Conservation (phyloP, 2,797 vertebrate species). For the Alfaro cultratus region DNA sequence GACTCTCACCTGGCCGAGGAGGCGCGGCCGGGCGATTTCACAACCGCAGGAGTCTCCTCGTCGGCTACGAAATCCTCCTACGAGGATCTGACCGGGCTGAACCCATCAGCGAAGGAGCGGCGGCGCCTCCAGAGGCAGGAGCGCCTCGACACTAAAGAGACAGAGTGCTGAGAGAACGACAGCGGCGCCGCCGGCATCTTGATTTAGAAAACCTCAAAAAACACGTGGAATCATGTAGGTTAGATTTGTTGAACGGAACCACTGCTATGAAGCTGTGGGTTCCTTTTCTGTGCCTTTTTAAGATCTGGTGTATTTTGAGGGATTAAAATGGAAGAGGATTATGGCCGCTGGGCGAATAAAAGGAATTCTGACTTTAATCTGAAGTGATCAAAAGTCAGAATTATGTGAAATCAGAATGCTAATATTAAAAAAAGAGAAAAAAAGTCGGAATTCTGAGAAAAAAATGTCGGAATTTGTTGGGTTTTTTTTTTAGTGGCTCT, state of each 20-base stretch:
- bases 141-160: conserved; percentile 93
- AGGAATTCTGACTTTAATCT: no score
- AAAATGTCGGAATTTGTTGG: no score
- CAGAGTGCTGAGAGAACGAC: conserved; percentile 85
- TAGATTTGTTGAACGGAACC: conserved; percentile 6
- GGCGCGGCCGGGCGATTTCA: conserved; percentile 85
- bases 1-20: conserved; percentile 90
- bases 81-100: conserved; percentile 93
- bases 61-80: conserved; percentile 92
- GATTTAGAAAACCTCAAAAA: conserved; percentile 18
- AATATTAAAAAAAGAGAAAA: no score
- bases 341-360: no score
- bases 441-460: no score
- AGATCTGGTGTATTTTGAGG: conserved; percentile 9
- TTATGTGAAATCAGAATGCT: no score
- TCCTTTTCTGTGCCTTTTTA: conserved; percentile 39
- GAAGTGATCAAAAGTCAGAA: no score
- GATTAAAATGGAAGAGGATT: no score
- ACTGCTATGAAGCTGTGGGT: conserved; percentile 12
- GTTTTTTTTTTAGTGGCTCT: no score
- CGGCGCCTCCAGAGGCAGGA: conserved; percentile 90
- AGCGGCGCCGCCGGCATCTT: not conserved
- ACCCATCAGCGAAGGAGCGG: conserved; percentile 80
- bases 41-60: conserved; percentile 84
- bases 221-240: not conserved